Evolutionary conservation across 2,797 vertebrate species (phyloP), one percentile per base, ranked within the genome.

Genomic region (Catharus ustulatus): DNA sequence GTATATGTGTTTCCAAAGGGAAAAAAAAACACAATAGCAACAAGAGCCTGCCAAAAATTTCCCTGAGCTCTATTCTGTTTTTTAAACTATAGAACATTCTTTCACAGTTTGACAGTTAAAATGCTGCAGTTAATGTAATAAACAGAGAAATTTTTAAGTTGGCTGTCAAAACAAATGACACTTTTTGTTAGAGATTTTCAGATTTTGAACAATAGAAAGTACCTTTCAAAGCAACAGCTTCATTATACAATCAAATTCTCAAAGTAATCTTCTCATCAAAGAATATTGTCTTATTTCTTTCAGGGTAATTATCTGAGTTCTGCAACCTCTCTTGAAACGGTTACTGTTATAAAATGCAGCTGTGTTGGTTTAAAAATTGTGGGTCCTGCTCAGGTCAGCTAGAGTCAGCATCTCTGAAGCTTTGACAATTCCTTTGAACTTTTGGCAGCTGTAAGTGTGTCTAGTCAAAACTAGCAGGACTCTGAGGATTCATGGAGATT

Each of bases 41-140:
- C 96, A 98, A 97, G 96, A 97, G 94, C 95, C 96, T 98, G 97
- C 96, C 97, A 98, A 98, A 98, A 97, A 97, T 94, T 97, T 94
- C 91, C 96, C 91, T 90, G 78, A 97, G 97, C 96, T 97, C 97
- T 97, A 97, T 97, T 98, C 98, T 98, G 97, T 97, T 98, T 98
- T 97, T 97, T 98, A 97, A 98, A 98, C 98, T 97, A 95, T 92
- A 97, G 98, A 98, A 98, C 98, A 98, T 97, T 98, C 97, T 98
- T 98, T 98, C 97, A 98, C 95, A 97, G 96, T 98, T 97, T 98
- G 98, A 98, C 98, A 98, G 98, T 97, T 98, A 98, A 98, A 98
- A 98, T 98, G 98, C 97, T 81, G 97, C 97, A 97, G 97, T 97
- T 98, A 98, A 98, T 98, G 97, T 98, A 98, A 98, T 98, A 98